Conservation (phyloP, 2,113 vertebrate genomes). For the Passer montanus region DNA sequence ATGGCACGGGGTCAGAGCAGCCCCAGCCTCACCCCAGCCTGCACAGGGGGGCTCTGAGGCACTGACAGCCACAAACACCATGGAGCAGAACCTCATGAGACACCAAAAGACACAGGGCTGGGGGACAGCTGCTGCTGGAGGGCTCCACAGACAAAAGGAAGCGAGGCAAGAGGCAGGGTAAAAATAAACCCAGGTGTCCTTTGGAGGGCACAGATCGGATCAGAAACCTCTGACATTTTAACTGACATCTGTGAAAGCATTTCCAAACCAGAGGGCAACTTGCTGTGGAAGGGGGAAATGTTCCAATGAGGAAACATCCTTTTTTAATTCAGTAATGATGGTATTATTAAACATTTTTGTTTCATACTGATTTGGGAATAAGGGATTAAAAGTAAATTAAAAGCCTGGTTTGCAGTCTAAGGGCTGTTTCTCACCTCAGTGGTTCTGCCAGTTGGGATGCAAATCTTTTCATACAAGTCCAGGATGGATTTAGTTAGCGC, state of each 20-base stretch:
- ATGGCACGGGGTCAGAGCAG: accelerated
- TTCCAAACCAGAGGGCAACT: not conserved
- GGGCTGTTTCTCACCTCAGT: not conserved
- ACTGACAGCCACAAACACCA: not conserved
- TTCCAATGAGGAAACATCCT: not conserved
- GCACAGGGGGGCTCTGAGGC: accelerated
- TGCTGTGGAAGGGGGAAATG: not conserved
- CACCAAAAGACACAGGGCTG: not conserved
- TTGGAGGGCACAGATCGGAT: not conserved
- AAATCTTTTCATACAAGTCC: not conserved
- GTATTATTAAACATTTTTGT: not conserved
- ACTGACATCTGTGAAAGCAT: not conserved
- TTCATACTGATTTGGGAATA: not conserved
- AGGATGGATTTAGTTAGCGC: not conserved
- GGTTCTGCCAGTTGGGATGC: not conserved
- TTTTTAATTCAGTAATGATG: not conserved
- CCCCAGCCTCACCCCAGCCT: not conserved
- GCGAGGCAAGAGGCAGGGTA: not conserved
- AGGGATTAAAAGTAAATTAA: not conserved
- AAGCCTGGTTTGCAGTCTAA: not conserved
- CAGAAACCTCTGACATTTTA: not conserved
- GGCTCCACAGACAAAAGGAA: not conserved
- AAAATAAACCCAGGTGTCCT: slow-evolving; percentile 10
- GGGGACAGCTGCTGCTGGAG: not conserved
- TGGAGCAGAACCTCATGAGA: not conserved